Evolutionary conservation across 1,140 invertebrate species (phyloP), one percentile per base, ranked within the genome.

Genomic region (Drosophila guanche): DNA sequence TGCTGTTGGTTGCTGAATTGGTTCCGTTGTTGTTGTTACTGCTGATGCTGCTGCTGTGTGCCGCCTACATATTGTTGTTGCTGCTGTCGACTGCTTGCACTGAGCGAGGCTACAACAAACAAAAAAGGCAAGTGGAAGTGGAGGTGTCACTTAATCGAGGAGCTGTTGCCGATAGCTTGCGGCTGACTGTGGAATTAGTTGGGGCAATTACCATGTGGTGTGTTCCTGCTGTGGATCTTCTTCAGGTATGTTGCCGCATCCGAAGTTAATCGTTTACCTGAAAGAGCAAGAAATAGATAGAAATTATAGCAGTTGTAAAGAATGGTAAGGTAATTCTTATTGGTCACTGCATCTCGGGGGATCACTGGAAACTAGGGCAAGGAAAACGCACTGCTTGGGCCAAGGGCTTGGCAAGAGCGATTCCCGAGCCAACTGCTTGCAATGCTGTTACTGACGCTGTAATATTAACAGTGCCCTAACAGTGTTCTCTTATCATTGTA

Each of bases 71-170:
- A 76, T 58, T 86, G 69, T 66, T 86, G 68, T 60, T 86, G 81
- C 78, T 88, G 83, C 69, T 88, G 81, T 86, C 81, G 83, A 85
- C 83, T 85, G 81, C 80, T 62, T 66, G 62, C 68, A 69, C 83
- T 88, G 80, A 75, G 67, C 63, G 80, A 86, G 72, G 81, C 81
- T 86, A 86, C 81, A 84, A 73, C 68, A 74, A 73, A 74, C 59
- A 73, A 74, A 84, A 84, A 85, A 84, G 48, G 70, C 80, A 84
- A 84, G 81, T 80, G 81, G 66, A 85, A 84, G 71, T 67, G 48
- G 33, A 65, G 41, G 61, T 76, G 62, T 76, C 69, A 54, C 71
- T 84, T 79, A 76, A 41, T 85, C 51, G 33, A 37, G 33, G 33
- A 37, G 33, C 10, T 37, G 33, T 37, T 37, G 33, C 33, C 33